phyloP scores from a whole-genome alignment of 2,888 invertebrate species.

The Drosophila niveifrons region DNA sequence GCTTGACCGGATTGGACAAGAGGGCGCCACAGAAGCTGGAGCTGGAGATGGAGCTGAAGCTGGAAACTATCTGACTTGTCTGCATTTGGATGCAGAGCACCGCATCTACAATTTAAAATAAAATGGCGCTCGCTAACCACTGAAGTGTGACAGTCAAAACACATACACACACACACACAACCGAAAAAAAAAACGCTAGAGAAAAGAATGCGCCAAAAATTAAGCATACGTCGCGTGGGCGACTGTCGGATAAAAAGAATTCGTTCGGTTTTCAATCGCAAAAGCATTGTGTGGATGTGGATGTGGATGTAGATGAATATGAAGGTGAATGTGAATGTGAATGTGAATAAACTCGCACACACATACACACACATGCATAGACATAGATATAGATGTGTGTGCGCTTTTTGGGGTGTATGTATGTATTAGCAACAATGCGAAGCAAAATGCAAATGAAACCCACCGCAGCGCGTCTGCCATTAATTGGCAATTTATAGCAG shows the following conservation, averaged over 20 bases:
- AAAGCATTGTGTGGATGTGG: slow-evolving; percentile 18
- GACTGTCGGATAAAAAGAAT: slow-evolving; percentile 22
- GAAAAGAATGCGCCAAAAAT: slow-evolving; percentile 47
- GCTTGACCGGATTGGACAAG: slow-evolving; percentile 58
- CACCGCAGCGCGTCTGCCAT: slow-evolving; percentile 63
- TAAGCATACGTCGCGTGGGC: slow-evolving; percentile 67
- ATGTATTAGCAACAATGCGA: slow-evolving; percentile 35
- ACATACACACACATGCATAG: neutral
- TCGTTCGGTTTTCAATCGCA: slow-evolving; percentile 41
- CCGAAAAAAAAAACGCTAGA: slow-evolving; percentile 6
- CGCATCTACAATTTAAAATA: slow-evolving; percentile 46
- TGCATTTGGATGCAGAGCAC: slow-evolving; percentile 59
- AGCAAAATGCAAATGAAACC: slow-evolving; percentile 71
- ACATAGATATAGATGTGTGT: slow-evolving; percentile 16
- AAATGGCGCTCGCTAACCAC: slow-evolving; percentile 55
- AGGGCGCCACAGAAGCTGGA: neutral
- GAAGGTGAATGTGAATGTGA: neutral
- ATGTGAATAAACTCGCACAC: neutral
- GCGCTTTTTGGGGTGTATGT: neutral
- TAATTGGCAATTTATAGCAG: slow-evolving; percentile 78
- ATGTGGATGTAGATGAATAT: neutral
- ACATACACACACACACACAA: too few species aligned
- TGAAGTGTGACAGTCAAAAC: slow-evolving; percentile 60
- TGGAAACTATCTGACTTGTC: slow-evolving; percentile 24
- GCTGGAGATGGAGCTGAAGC: neutral